Percentiles rank a stretch among this genome's conserved stretches.
phyloP scores from a whole-genome alignment of 2,113 vertebrate species.

The human (Homo sapiens) region GRCh38 chr18:1214501-1215000 shows the following conservation, averaged over 20 bases:
- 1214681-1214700: slow-evolving; percentile 22
- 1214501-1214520: not conserved
- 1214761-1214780: not conserved
- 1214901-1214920: not conserved
- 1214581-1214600: not conserved
- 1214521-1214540: not conserved
- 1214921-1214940: not conserved
- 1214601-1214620: not conserved
- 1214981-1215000: not conserved
- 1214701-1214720: not conserved
- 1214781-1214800: not conserved
- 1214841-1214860: not conserved
- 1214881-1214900: not conserved
- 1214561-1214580: not conserved
- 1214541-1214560: not conserved
- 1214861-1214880: not conserved
- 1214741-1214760: not conserved
- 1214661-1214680: not conserved
- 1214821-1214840: not conserved
- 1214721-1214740: not conserved
- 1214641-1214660: not conserved
- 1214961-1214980: not conserved
- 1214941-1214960: not conserved
- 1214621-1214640: not conserved
- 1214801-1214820: not conserved